Evolutionary conservation across 2,888 invertebrate species (phyloP), one percentile per base, ranked within the genome.

Genomic region (Parnassius mnemosyne): DNA sequence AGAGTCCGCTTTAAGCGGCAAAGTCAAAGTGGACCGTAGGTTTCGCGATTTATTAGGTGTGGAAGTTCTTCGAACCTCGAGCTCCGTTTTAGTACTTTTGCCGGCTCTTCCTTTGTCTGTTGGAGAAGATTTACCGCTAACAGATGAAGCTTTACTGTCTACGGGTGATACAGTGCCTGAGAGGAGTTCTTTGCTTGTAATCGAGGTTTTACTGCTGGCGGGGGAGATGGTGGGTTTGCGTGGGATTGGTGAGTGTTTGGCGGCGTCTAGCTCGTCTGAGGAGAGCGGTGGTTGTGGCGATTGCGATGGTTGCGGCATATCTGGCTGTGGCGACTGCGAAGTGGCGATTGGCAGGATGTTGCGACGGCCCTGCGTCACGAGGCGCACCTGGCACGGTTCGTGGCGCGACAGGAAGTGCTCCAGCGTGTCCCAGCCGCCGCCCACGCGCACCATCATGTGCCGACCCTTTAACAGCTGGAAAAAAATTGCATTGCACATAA

Each of bases 361-460:
- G 49, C 43, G 63, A 69, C 61, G 44, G 73, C 80, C 20, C 81
- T 63, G 74, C 85, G 78, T 76, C 85, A 92, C 92, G 71, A 92
- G 89, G 76, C 92, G 92, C 88, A 95, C 95, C 94, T 96, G 95
- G 86, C 96, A 96, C 52, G 97, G 97, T 85, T 96, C 96, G 89
- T 97, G 97, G 67, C 97, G 94, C 73, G 95, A 94, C 80, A 98
- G 93, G 92, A 97, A 97, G 92, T 97, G 97, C 85, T 97, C 97
- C 82, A 98, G 90, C 16, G 97, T 97, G 91, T 97, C 97, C 97
- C 97, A 97, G 68, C 97, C 97, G 69, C 97, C 98, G 65, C 97
- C 98, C 57, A 97, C 97, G 75, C 98, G 94, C 63, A 98, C 97
- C 97, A 98, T 97, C 94, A 97, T 97, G 92, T 97, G 97, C n/a